Evolutionary conservation across 2,888 invertebrate species (phyloP), one percentile per base, ranked within the genome.

Genomic region (Archaeoteleia sp.): DNA sequence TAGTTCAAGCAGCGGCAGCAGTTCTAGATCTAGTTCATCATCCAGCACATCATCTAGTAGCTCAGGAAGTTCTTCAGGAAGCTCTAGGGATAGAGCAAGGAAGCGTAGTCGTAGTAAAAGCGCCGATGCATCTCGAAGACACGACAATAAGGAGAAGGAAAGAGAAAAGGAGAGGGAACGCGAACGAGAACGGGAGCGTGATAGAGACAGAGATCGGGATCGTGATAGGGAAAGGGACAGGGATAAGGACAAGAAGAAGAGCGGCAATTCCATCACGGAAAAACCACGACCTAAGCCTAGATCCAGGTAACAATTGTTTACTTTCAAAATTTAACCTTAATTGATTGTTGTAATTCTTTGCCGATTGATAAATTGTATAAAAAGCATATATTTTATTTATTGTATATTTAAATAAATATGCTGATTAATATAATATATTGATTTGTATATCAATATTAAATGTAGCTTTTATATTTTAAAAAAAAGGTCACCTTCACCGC

Each of bases 1-100:
- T 0, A 87, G 87, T 65, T 87, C 87, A 0, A 87, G 87, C 20
- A 86, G 86, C 57, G 86, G 87, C 46, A 87, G 87, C 10, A 87
- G 87, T 57, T 88, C 88, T 0, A 84, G 87, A 8, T 95, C 95
- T 0, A 91, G 92, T 62, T 92, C 91, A 0, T 90, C 91, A 8
- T 94, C 94, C 0, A 90, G 91, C 46, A 95, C 92, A 5, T 91
- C 91, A 0, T 95, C 93, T 0, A 93, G 92, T 79, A 93, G 92
- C 73, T 93, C 93, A 0, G 90, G 89, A 35, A 88, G 85, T 74
- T 89, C 85, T 17, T 86, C 86, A 1, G 86, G 88, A 1, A 85
- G 91, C 65, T 89, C 91, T 27, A 85, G 91, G 37, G 88, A 91
- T 37, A 91, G 86, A 87, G 91, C 85, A 88, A 90, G 90, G 88